Percentiles rank a stretch among this genome's conserved stretches.
These are phyloP conservation scores for Pyrochroa serraticornis DNA, from an alignment of 2,888 invertebrate species.

Conservation along the genomic window DNA sequence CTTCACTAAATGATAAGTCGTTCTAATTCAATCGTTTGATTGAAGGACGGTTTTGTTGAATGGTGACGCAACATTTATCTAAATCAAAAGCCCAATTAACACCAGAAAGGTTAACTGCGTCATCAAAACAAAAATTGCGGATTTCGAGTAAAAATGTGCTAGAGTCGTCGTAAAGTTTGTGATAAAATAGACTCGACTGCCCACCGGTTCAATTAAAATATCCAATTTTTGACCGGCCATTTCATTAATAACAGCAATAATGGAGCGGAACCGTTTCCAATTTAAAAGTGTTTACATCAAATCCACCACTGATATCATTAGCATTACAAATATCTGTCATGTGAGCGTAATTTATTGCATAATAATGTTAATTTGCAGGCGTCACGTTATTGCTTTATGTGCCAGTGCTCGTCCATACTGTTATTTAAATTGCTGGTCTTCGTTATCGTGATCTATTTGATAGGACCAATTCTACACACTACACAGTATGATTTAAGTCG, in stretches of 20 bases:
- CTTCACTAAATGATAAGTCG: slow-evolving; percentile 8
- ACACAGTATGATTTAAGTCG: slow-evolving; percentile 16
- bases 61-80: no score
- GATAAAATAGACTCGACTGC: no score
- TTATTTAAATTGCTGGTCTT: slow-evolving; percentile 24
- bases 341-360: slow-evolving; percentile 27
- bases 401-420: slow-evolving; percentile 21
- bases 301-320: slow-evolving; percentile 24
- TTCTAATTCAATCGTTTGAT: not conserved
- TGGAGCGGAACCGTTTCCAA: slow-evolving; percentile 10
- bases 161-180: no score
- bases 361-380: slow-evolving; percentile 30
- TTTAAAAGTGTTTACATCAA: slow-evolving; percentile 3
- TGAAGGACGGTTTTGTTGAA: not conserved
- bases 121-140: no score
- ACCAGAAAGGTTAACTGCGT: no score
- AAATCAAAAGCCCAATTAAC: no score
- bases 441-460: slow-evolving; percentile 23
- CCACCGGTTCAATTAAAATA: no score
- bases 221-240: no score
- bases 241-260: not conserved
- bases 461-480: slow-evolving; percentile 13
- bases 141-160: no score
- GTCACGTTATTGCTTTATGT: slow-evolving; percentile 22
- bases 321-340: slow-evolving; percentile 31